phyloP scores from a whole-genome alignment of 2,113 vertebrate genomes.

The Chloroceryle aenea region DNA sequence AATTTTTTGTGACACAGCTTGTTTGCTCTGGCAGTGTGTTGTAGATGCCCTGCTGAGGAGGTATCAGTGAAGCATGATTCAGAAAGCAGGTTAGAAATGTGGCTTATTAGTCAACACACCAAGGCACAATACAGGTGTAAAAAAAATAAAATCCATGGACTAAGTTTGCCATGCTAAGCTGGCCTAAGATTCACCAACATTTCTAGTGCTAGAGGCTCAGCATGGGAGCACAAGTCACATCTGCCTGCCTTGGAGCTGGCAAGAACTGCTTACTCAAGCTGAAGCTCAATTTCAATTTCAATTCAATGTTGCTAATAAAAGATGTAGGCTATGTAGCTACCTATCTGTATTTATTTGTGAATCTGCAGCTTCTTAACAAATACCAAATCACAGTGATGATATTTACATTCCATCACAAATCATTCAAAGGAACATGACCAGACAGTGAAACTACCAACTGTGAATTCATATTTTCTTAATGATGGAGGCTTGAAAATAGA shows the following conservation, averaged over 20 bases:
- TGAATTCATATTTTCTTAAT: slow-evolving; percentile 1
- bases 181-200: neutral
- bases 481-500: neutral
- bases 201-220: neutral
- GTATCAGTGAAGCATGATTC: neutral
- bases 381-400: neutral
- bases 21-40: neutral
- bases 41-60: neutral
- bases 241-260: neutral
- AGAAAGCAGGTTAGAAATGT: neutral
- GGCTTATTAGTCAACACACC: neutral
- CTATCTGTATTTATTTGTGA: neutral
- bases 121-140: neutral
- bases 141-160: neutral
- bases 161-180: neutral
- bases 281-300: neutral
- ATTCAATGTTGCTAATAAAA: neutral
- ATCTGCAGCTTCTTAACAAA: neutral
- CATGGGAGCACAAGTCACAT: neutral
- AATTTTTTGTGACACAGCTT: neutral
- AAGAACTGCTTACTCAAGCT: neutral
- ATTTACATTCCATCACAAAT: slow-evolving; percentile 12
- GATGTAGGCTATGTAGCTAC: neutral
- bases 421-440: neutral
- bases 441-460: neutral